phyloP scores from a whole-genome alignment of 2,113 vertebrate genomes.

The Hucho hucho region DNA sequence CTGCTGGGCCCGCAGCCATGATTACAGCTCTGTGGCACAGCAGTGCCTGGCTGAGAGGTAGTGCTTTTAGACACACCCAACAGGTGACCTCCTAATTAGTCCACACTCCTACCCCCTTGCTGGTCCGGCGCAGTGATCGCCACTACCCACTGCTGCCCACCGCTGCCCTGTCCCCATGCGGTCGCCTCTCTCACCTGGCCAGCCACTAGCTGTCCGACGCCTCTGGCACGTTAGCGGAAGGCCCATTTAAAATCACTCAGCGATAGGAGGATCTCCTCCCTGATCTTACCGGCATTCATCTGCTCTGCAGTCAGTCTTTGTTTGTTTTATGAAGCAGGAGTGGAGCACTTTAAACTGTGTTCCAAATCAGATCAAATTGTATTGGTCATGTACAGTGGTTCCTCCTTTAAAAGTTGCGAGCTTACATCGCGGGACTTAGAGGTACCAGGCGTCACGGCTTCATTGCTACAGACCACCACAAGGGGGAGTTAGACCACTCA shows the following conservation, averaged over 20 bases:
- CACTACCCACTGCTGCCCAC: neutral
- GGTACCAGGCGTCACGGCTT: too few relatives aligned
- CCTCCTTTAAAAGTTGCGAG: too few relatives aligned
- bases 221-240: neutral
- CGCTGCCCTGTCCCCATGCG: neutral
- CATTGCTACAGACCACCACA: too few relatives aligned
- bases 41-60: conserved; percentile 19
- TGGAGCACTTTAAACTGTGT: neutral
- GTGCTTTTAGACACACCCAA: conserved; percentile 19
- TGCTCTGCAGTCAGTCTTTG: neutral
- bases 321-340: conserved; percentile 3
- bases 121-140: conserved; percentile 3
- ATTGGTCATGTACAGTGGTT: too few relatives aligned
- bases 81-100: conserved; percentile 58
- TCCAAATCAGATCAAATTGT: too few relatives aligned
- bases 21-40: conserved; percentile 41
- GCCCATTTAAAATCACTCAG: neutral
- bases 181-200: neutral
- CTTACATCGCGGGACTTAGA: too few relatives aligned
- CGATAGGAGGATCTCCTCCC: neutral
- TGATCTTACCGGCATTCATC: neutral
- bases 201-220: neutral
- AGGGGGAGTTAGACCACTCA: too few relatives aligned
- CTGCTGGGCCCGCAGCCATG: conserved; percentile 37
- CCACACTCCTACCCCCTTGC: conserved; percentile 10